Percentiles rank a stretch among this genome's conserved stretches.
phyloP scores from a whole-genome alignment of 2,888 invertebrate species.

The Julus scandinavius region DNA sequence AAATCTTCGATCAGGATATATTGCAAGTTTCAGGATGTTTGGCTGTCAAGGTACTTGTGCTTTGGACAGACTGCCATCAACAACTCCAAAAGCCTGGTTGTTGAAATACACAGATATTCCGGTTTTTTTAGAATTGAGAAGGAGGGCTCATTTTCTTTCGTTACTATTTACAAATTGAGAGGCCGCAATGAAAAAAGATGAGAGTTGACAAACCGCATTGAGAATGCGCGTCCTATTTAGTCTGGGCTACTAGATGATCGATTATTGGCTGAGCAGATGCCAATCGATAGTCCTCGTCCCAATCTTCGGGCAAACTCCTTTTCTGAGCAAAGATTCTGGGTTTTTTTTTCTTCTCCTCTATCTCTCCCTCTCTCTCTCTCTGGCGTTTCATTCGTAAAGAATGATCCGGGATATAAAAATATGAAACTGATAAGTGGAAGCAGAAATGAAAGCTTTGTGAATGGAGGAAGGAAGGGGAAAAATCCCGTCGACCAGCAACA shows the following conservation, averaged over 20 bases:
- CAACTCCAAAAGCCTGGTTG: neutral
- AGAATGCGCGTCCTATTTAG: constrained; percentile 42
- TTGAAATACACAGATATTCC: neutral
- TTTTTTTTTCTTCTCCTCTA: too few relatives aligned
- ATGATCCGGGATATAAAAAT: constrained; percentile 37
- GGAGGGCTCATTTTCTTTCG: neutral
- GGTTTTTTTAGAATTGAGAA: neutral
- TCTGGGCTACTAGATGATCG: constrained; percentile 1
- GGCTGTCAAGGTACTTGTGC: neutral
- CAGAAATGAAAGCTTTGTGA: constrained; percentile 39
- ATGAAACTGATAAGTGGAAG: constrained; percentile 42
- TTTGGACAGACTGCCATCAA: neutral
- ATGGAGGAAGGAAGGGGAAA: constrained; percentile 30
- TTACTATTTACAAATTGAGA: constrained; percentile 40
- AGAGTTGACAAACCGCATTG: constrained; percentile 30
- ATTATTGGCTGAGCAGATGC: constrained; percentile 39
- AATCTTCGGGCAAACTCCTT: neutral
- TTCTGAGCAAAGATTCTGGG: constrained; percentile 31
- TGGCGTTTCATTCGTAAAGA: constrained; percentile 28
- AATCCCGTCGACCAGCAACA: constrained; percentile 35
- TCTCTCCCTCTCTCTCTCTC: too few relatives aligned
- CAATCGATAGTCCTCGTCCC: constrained; percentile 39
- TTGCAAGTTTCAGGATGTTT: neutral
- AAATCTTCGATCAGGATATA: neutral
- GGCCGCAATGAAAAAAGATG: constrained; percentile 38